Percentiles rank a stretch among this genome's conserved stretches.
Evolutionary conservation across 2,888 invertebrate species (phyloP).

Genomic region (Leistus spinibarbis): DNA sequence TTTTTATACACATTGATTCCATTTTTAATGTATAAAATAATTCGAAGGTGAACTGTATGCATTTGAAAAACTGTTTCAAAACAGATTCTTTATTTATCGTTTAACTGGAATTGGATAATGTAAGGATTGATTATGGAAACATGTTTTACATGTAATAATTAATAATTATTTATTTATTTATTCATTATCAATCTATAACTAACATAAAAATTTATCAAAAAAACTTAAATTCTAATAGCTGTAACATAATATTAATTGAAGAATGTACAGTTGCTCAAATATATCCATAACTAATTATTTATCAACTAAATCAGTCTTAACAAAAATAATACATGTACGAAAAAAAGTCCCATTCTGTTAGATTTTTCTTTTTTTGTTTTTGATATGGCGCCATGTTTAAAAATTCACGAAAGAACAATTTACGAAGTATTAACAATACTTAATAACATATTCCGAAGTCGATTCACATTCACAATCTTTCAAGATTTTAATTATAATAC

Average conservation of each 20-base stretch:
- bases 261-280: conserved; percentile 41
- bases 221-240: conserved; percentile 43
- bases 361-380: not conserved
- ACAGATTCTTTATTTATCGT: not conserved
- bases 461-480: conserved; percentile 25
- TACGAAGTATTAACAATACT: conserved; percentile 42
- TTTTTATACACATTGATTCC: no score
- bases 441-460: conserved; percentile 19
- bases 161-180: conserved; percentile 52
- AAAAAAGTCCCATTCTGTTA: conserved; percentile 23
- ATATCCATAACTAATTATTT: conserved; percentile 44
- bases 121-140: conserved; percentile 14
- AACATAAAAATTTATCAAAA: conserved; percentile 46
- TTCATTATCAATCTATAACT: conserved; percentile 43
- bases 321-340: conserved; percentile 50
- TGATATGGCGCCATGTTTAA: conserved; percentile 39
- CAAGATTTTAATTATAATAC: not conserved
- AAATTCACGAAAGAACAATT: conserved; percentile 44
- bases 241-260: conserved; percentile 39
- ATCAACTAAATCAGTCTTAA: conserved; percentile 53
- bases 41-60: no score
- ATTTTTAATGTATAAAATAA: no score
- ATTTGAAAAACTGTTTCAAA: no score
- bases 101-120: not conserved
- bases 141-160: conserved; percentile 49